phyloP scores from a whole-genome alignment of 2,888 invertebrate species.

The Chrysolina americana region DNA sequence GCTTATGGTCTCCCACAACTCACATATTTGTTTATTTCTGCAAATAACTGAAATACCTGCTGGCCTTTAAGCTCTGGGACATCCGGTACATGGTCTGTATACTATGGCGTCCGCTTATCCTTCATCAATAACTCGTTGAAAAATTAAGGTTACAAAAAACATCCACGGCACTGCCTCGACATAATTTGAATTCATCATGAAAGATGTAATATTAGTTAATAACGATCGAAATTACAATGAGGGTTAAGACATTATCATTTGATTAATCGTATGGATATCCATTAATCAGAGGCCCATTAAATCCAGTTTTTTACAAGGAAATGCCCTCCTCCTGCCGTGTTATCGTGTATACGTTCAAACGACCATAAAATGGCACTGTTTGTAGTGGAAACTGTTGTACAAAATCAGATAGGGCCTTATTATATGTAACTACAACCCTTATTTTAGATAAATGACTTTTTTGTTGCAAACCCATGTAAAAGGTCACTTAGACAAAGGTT shows the following conservation, averaged over 20 bases:
- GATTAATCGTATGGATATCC: slow-evolving; percentile 24
- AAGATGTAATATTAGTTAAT: slow-evolving; percentile 23
- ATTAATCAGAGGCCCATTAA: slow-evolving; percentile 39
- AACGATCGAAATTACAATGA: slow-evolving; percentile 18
- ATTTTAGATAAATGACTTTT: slow-evolving; percentile 69
- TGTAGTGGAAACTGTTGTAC: slow-evolving; percentile 55
- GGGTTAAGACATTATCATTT: slow-evolving; percentile 23
- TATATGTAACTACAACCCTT: slow-evolving; percentile 67
- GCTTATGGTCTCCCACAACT: no score
- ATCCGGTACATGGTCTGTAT: no score
- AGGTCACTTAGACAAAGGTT: slow-evolving; percentile 68
- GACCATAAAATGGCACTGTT: slow-evolving; percentile 51
- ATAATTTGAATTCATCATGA: slow-evolving; percentile 21
- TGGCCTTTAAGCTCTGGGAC: no score
- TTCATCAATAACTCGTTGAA: no score
- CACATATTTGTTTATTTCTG: no score
- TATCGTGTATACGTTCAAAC: slow-evolving; percentile 34
- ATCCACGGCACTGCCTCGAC: slow-evolving; percentile 5
- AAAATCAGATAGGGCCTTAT: slow-evolving; percentile 63
- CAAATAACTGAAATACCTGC: no score
- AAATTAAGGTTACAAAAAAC: no score
- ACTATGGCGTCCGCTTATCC: no score
- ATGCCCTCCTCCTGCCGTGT: slow-evolving; percentile 28
- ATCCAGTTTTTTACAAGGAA: slow-evolving; percentile 38
- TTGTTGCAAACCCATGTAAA: slow-evolving; percentile 68